Percentiles rank a stretch among this genome's conserved stretches.
These are phyloP conservation scores for Gerosis bhagava DNA, from an alignment of 2,888 invertebrate genomes.

Conservation along the genomic window DNA sequence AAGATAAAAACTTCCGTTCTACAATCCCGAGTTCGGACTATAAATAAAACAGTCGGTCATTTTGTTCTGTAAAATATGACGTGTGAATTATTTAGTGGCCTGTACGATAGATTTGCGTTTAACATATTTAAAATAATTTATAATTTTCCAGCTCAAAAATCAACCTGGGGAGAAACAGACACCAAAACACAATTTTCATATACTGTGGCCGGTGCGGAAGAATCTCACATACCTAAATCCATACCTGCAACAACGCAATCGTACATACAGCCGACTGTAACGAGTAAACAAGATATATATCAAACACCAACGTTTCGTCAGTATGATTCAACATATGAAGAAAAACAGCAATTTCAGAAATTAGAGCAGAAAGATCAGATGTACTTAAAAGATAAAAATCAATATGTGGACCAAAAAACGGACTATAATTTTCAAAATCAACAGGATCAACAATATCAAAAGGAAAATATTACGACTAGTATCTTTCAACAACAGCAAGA, in stretches of 20 bases:
- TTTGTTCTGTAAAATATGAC: constrained; percentile 46
- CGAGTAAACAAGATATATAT: constrained; percentile 52
- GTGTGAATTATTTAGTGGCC: constrained; percentile 45
- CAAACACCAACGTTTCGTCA: constrained; percentile 54
- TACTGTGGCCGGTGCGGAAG: constrained; percentile 58
- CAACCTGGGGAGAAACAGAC: constrained; percentile 69
- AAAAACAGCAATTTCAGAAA: constrained; percentile 41
- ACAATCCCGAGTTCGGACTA: constrained; percentile 19
- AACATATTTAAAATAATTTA: constrained; percentile 53
- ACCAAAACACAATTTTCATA: constrained; percentile 62
- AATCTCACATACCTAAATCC: constrained; percentile 56
- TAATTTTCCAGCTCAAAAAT: constrained; percentile 73
- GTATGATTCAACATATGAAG: constrained; percentile 49
- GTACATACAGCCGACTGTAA: constrained; percentile 59
- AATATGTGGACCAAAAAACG: constrained; percentile 39
- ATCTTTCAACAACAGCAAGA: constrained; percentile 20
- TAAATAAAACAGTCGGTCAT: constrained; percentile 43
- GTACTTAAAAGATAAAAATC: constrained; percentile 36
- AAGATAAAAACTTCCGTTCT: constrained; percentile 64
- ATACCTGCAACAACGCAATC: constrained; percentile 57
- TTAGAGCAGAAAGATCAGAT: constrained; percentile 38
- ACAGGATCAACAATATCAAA: constrained; percentile 21
- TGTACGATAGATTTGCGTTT: constrained; percentile 49
- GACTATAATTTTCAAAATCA: constrained; percentile 39
- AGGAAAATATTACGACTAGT: constrained; percentile 6